Conservation (phyloP, 2,797 vertebrate genomes). For the Babyrousa celebensis region DNA sequence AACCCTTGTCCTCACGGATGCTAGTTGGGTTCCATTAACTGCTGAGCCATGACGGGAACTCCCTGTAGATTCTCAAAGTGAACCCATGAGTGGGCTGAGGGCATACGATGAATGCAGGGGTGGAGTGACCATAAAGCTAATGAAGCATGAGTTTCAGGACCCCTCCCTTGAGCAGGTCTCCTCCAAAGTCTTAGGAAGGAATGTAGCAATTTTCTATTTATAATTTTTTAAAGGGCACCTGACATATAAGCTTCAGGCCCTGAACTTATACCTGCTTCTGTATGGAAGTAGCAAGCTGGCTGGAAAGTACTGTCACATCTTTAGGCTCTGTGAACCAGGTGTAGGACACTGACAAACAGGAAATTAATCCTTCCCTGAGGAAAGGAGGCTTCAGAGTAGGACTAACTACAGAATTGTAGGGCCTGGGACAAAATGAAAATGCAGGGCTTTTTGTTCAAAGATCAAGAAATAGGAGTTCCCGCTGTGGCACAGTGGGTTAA, state of each 20-base stretch:
- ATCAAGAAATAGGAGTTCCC: neutral
- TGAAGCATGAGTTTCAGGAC: neutral
- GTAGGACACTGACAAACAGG: neutral
- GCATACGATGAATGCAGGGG: neutral
- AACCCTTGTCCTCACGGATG: too few relatives aligned
- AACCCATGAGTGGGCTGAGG: neutral
- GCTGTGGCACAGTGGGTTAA: too few relatives aligned
- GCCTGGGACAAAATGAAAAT: constrained; percentile 43
- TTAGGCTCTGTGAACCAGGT: neutral
- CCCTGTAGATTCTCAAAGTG: neutral
- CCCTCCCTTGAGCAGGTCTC: neutral
- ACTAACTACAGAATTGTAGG: neutral
- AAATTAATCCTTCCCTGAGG: neutral
- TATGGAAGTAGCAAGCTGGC: neutral
- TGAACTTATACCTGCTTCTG: neutral
- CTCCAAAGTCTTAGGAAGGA: neutral
- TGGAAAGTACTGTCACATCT: neutral
- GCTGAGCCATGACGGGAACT: too few relatives aligned
- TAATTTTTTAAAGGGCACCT: neutral
- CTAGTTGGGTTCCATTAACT: too few relatives aligned
- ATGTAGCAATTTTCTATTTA: neutral
- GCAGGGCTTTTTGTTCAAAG: neutral
- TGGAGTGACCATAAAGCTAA: constrained; percentile 23
- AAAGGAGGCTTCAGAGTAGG: neutral
- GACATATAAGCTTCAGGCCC: neutral